Evolutionary conservation across 2,888 invertebrate species (phyloP).

Genomic region (Eupithecia centaureata): DNA sequence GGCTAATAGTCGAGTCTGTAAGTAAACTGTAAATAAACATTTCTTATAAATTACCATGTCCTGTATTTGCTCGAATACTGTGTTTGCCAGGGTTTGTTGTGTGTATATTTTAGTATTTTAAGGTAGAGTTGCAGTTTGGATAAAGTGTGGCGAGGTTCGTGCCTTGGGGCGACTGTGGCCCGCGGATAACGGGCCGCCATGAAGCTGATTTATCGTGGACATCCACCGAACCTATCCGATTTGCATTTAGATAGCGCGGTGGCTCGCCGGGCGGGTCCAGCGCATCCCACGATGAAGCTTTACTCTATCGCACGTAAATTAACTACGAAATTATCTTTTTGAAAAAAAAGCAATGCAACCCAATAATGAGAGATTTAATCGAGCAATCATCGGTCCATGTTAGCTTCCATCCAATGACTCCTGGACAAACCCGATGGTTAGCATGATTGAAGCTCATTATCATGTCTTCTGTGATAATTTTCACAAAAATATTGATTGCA

Average conservation of each 20-base stretch:
- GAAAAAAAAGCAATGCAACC: slow-evolving; percentile 62
- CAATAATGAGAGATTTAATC: slow-evolving; percentile 68
- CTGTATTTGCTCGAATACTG: slow-evolving; percentile 13
- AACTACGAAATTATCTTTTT: slow-evolving; percentile 69
- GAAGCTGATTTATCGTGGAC: slow-evolving; percentile 80
- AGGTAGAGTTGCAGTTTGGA: slow-evolving; percentile 20
- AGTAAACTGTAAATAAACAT: slow-evolving; percentile 35
- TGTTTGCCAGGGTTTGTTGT: neutral
- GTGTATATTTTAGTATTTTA: neutral
- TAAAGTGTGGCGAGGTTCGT: slow-evolving; percentile 42
- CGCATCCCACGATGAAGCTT: slow-evolving; percentile 50
- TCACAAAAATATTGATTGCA: slow-evolving; percentile 5
- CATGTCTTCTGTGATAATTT: slow-evolving; percentile 33
- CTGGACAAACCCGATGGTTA: slow-evolving; percentile 43
- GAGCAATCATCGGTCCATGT: slow-evolving; percentile 55
- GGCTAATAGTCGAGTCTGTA: slow-evolving; percentile 46
- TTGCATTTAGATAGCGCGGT: slow-evolving; percentile 82
- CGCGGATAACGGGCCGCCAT: slow-evolving; percentile 69
- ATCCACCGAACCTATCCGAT: slow-evolving; percentile 81
- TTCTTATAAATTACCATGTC: slow-evolving; percentile 19
- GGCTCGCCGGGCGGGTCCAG: slow-evolving; percentile 54
- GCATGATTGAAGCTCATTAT: slow-evolving; percentile 42
- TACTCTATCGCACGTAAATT: slow-evolving; percentile 77
- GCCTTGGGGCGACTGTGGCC: slow-evolving; percentile 55
- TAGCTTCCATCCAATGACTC: slow-evolving; percentile 46